These are phyloP conservation scores for Caenorhabditis becei DNA, from an alignment of 2,888 invertebrate species.

Conservation along the genomic window DNA sequence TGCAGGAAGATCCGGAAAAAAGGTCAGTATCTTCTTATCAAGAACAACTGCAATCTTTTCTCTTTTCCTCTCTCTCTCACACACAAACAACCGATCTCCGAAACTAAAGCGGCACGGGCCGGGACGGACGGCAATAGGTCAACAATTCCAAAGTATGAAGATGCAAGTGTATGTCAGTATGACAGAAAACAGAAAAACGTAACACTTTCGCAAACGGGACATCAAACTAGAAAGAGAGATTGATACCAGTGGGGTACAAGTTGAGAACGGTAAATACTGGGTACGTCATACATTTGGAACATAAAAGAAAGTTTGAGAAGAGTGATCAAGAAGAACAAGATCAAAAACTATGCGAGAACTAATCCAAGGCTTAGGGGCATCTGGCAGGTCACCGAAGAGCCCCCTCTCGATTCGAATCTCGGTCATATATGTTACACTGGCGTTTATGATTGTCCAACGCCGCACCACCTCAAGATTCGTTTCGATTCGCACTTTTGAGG, in stretches of 20 bases:
- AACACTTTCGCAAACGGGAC: conserved; percentile 26
- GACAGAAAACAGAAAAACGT: conserved; percentile 42
- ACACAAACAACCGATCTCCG: conserved; percentile 36
- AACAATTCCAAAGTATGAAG: conserved; percentile 58
- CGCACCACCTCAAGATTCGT: not conserved
- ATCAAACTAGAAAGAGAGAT: conserved; percentile 41
- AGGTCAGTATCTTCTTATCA: not conserved
- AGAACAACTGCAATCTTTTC: conserved; percentile 17
- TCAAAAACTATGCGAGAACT: not conserved
- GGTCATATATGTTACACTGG: conserved; percentile 30
- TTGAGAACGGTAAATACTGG: too few relatives aligned
- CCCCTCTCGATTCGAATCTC: conserved; percentile 1
- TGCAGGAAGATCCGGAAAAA: conserved; percentile 3
- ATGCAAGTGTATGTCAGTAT: conserved; percentile 39
- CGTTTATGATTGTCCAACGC: conserved; percentile 14
- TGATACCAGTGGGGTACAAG: too few relatives aligned
- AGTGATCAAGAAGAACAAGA: too few relatives aligned
- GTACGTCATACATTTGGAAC: too few relatives aligned
- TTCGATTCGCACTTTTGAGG: conserved; percentile 17
- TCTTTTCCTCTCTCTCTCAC: not conserved
- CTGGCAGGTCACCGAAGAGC: too few relatives aligned
- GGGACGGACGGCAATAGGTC: conserved; percentile 42
- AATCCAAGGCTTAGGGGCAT: too few relatives aligned
- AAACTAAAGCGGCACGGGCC: conserved; percentile 11
- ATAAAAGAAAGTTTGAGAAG: too few relatives aligned